These are phyloP conservation scores for Sebastes paucispinis DNA, from an alignment of 2,797 vertebrate species.

Conservation along the genomic window DNA sequence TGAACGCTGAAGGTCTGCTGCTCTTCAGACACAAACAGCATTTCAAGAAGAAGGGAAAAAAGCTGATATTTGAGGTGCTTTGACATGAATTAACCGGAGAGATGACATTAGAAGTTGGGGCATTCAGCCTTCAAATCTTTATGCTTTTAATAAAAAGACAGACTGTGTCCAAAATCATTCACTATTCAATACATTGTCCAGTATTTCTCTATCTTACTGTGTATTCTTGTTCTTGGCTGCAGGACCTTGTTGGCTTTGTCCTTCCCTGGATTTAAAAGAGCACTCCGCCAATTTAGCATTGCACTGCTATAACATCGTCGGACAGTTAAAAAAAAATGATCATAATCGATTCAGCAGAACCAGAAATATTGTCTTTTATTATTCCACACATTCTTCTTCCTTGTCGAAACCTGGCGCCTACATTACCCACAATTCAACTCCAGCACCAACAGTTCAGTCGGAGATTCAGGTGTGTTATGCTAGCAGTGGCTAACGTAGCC, in stretches of 20 bases:
- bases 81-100: constrained; percentile 5
- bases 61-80: neutral
- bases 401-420: neutral
- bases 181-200: neutral
- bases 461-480: neutral
- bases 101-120: neutral
- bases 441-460: neutral
- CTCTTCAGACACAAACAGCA: constrained; percentile 34
- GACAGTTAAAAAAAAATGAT: neutral
- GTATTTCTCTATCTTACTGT: neutral
- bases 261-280: neutral
- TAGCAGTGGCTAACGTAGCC: neutral
- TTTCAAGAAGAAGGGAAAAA: neutral
- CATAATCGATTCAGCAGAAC: neutral
- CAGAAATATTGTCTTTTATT: neutral
- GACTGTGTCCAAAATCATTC: neutral
- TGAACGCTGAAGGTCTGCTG: constrained; percentile 44
- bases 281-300: too few species aligned
- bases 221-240: neutral
- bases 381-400: neutral
- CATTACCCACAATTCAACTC: neutral
- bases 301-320: neutral
- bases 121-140: constrained; percentile 1
- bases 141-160: constrained; percentile 5
- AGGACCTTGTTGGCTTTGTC: neutral